Evolutionary conservation across 2,113 vertebrate genomes (phyloP).

Genomic region (Oreotrochilus melanogaster): DNA sequence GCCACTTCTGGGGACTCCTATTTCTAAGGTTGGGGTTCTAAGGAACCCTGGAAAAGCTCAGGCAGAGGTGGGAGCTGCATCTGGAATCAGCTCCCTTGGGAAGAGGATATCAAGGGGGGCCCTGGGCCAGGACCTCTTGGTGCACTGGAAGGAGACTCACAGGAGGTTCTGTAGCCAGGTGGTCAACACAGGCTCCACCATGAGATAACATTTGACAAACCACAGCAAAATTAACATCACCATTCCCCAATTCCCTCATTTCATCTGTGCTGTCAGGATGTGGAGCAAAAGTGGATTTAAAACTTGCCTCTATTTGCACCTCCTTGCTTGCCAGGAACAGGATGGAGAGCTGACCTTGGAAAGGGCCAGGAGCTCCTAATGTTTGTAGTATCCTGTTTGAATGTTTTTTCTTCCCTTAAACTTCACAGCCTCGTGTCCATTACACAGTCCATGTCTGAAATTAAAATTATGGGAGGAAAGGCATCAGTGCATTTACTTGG

Average conservation of each 20-base stretch:
- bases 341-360: background rate
- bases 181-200: accelerated
- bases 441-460: background rate
- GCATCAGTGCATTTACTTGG: background rate
- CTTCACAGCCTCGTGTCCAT: background rate
- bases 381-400: constrained; percentile 1
- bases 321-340: background rate
- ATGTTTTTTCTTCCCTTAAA: background rate
- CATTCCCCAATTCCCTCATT: background rate
- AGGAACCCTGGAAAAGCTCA: background rate
- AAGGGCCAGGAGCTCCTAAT: background rate
- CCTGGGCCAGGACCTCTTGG: background rate
- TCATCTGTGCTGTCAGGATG: background rate
- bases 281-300: background rate
- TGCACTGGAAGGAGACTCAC: background rate
- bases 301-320: background rate
- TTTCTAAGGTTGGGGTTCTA: background rate
- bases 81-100: background rate
- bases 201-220: background rate
- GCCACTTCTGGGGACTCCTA: background rate
- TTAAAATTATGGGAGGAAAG: background rate
- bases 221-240: background rate
- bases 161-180: accelerated
- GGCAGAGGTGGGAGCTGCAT: background rate
- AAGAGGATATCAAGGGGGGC: background rate